Conservation (phyloP, 2,888 invertebrate genomes). For the Trichacis sp. region DNA sequence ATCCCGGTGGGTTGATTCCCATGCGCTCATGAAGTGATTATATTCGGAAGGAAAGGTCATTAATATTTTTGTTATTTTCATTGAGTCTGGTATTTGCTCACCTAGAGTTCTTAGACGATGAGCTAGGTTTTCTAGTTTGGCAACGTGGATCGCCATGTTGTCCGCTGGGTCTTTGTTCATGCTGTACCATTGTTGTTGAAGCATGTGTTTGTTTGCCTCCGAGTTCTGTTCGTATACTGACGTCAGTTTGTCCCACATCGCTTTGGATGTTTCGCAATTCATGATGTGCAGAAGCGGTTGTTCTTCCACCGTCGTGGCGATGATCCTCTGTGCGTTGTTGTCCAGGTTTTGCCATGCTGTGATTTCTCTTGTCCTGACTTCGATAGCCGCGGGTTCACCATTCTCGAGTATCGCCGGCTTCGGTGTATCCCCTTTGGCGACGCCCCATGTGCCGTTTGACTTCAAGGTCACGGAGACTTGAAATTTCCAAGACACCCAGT, state of each 20-base stretch:
- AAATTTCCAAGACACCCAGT: constrained; percentile 34
- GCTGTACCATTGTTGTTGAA: constrained; percentile 44
- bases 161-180: constrained; percentile 27
- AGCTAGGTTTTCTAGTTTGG: constrained; percentile 43
- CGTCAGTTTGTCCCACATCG: constrained; percentile 53
- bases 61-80: constrained; percentile 46
- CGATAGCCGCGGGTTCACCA: background rate
- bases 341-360: constrained; percentile 14
- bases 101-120: constrained; percentile 28
- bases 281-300: constrained; percentile 46
- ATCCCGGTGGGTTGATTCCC: constrained; percentile 31
- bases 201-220: constrained; percentile 44
- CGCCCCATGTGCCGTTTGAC: constrained; percentile 7
- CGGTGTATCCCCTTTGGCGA: constrained; percentile 4
- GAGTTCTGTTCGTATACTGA: constrained; percentile 52
- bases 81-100: constrained; percentile 37
- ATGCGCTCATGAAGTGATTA: constrained; percentile 46
- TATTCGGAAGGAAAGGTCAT: constrained; percentile 40
- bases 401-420: background rate
- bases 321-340: constrained; percentile 46
- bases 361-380: background rate
- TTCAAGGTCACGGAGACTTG: constrained; percentile 13
- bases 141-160: constrained; percentile 42
- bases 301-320: constrained; percentile 42
- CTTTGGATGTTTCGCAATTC: constrained; percentile 46